phyloP scores from a whole-genome alignment of 2,888 invertebrate genomes.

The Ecliptopera silaceata region DNA sequence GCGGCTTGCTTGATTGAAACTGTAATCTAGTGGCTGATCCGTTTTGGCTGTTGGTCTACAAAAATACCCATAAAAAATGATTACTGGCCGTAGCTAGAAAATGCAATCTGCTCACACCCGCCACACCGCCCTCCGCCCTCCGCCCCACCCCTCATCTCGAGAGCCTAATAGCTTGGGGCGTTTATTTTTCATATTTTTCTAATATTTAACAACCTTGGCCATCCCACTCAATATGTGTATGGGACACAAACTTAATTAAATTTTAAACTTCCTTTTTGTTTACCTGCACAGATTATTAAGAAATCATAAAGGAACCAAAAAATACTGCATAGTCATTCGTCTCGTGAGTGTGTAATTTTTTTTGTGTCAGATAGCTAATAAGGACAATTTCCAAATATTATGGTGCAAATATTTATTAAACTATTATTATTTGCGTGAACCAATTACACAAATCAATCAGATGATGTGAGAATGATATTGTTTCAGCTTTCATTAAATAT shows the following conservation, averaged over 20 bases:
- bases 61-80: conserved; percentile 79
- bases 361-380: no score
- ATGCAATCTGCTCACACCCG: conserved; percentile 70
- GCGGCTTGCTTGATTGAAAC: background rate
- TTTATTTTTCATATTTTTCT: conserved; percentile 67
- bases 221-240: conserved; percentile 39
- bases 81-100: conserved; percentile 76
- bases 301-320: no score
- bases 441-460: background rate
- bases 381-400: no score
- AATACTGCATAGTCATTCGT: no score
- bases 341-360: no score
- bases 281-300: no score
- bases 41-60: conserved; percentile 53
- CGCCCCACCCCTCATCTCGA: conserved; percentile 40
- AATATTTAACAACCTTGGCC: conserved; percentile 50
- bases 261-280: conserved; percentile 24
- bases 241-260: conserved; percentile 34
- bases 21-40: conserved; percentile 4
- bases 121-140: conserved; percentile 32
- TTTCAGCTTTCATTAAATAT: background rate
- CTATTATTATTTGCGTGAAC: background rate
- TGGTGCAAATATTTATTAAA: no score
- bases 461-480: conserved; percentile 7
- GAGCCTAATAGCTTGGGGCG: conserved; percentile 60